Evolutionary conservation across 2,113 vertebrate species (phyloP), one percentile per base, ranked within the genome.

Genomic region (Forbesichthys agassizii): DNA sequence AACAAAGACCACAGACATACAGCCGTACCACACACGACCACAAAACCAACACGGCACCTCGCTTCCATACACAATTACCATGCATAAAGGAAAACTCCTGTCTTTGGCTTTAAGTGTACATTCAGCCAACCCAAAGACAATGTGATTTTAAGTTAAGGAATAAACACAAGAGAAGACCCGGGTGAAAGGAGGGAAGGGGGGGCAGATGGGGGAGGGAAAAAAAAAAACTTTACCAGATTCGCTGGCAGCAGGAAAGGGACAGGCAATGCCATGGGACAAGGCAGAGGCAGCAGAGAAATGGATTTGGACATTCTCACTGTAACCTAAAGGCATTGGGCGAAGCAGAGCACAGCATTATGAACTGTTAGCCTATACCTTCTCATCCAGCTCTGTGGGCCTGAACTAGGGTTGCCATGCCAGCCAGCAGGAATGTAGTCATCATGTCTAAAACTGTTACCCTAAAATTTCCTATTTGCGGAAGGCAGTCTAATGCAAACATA

Each of bases 261-360:
- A 91, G 87, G 91, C 90, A 91, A 91, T 90, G 81, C 92, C 92
- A 92, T 90, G 88, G 89, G 91, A 80, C 84, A 91, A 89, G 90
- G 88, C 78, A 68, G 88, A 92, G 91, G 88, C 91, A 88, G 91
- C 91, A 78, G 91, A 91, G 84, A 88, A 87, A 89, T 90, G 91
- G 90, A 86, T 84, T 75, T 74, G 83, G 88, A 75, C 87, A 92
- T 93, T 92, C 89, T 93, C 91, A 92, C 88, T 90, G 88, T 93
- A 91, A 91, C 91, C 93, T 94, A 89, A 61, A 89, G 88, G 88
- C 86, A 86, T 88, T 81, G 27, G 86, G 85, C 75, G 83, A 86
- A 89, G 89, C 64, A 73, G 75, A 72, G 83, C 82, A 83, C 49
- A 84, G 78, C 73, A 55, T 93, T 92, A 92, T 79, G 76, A 86